A percentile compares a stretch with the other conserved stretches of the same genome.
Evolutionary conservation across 1,140 invertebrate species (phyloP).

Genomic region (Wasmannia auropunctata): DNA sequence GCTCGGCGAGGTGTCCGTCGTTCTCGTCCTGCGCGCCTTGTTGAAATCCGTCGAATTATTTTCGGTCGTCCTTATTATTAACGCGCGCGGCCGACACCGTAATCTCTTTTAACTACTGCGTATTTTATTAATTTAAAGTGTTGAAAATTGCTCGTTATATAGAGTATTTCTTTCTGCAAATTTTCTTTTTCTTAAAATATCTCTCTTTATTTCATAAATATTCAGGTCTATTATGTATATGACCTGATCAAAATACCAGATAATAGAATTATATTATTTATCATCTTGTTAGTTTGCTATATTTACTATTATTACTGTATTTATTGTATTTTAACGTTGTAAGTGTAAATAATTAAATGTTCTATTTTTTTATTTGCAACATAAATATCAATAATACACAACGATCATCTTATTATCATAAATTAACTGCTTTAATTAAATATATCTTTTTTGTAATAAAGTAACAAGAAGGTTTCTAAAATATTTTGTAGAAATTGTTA

Average conservation of each 20-base stretch:
- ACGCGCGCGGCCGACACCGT: neutral
- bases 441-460: neutral
- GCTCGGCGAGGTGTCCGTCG: slow-evolving; percentile 33
- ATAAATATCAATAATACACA: neutral
- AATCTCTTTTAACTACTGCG: neutral
- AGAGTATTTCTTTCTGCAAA: neutral
- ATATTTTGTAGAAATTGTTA: neutral
- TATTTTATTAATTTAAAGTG: slow-evolving; percentile 30
- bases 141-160: neutral
- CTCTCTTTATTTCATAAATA: neutral
- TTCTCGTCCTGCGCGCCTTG: slow-evolving; percentile 5
- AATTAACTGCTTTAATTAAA: neutral
- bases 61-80: slow-evolving; percentile 30
- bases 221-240: neutral
- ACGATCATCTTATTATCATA: neutral
- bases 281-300: neutral
- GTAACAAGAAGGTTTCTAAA: neutral
- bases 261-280: neutral
- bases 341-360: neutral
- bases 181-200: neutral
- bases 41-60: slow-evolving; percentile 28
- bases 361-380: neutral
- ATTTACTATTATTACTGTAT: neutral
- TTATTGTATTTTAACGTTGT: neutral
- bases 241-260: neutral